Conservation (phyloP, 2,113 vertebrate genomes). For the Okapia johnstoni region DNA sequence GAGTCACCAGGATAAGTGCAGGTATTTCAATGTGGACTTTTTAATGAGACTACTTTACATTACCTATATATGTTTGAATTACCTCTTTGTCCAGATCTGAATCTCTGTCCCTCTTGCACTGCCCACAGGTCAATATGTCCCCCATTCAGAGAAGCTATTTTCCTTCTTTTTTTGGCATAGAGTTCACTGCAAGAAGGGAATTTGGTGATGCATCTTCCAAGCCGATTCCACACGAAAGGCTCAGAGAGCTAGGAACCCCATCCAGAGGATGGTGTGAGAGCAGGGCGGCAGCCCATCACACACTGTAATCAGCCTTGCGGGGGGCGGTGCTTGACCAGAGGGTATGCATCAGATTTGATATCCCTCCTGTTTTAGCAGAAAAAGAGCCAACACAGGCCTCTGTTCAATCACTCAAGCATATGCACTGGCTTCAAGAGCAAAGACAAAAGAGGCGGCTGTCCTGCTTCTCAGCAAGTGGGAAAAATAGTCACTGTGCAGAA, state of each 20-base stretch:
- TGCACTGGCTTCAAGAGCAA: neutral
- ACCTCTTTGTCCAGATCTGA: conserved; percentile 16
- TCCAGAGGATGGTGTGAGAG: neutral
- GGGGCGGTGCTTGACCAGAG: neutral
- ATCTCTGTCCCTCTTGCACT: conserved; percentile 19
- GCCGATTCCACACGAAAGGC: neutral
- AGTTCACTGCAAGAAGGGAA: conserved; percentile 35
- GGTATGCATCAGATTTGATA: neutral
- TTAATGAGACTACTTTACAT: conserved; percentile 21
- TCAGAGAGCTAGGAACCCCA: conserved; percentile 23
- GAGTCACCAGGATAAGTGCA: neutral
- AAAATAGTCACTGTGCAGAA: conserved; percentile 9
- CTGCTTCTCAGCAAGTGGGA: conserved; percentile 24
- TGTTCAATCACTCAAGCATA: neutral
- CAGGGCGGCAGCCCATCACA: neutral
- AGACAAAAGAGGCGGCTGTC: conserved; percentile 27
- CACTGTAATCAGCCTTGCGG: neutral
- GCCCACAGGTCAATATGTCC: conserved; percentile 28
- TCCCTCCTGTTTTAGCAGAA: neutral
- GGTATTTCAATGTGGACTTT: conserved; percentile 35
- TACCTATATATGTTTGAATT: conserved; percentile 45
- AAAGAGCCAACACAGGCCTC: neutral
- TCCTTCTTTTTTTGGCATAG: neutral
- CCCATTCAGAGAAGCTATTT: neutral
- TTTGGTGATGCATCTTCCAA: conserved; percentile 7